Percentiles rank a stretch among this genome's conserved stretches.
Evolutionary conservation across 2,888 invertebrate genomes (phyloP).

Genomic region (Prosopocoilus inquinatus): DNA sequence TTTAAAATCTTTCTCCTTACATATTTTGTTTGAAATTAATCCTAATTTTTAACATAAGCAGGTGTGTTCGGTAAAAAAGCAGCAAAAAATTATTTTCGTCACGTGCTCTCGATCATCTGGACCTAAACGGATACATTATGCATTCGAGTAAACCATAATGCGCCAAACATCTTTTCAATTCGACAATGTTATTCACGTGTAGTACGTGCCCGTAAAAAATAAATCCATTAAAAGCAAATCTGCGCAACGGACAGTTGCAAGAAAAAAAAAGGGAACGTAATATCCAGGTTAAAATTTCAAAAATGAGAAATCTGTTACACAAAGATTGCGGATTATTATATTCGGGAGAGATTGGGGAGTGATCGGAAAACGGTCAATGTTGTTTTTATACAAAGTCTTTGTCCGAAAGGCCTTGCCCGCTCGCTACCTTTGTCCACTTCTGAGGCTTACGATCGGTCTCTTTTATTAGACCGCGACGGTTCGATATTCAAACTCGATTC

Average conservation of each 20-base stretch:
- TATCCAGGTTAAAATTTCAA: background rate
- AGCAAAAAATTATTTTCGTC: background rate
- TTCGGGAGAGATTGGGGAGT: conserved; percentile 41
- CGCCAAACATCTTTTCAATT: background rate
- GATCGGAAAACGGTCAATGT: conserved; percentile 42
- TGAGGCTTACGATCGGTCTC: conserved; percentile 42
- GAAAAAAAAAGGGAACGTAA: background rate
- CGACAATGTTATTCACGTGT: conserved; percentile 10
- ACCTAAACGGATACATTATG: background rate
- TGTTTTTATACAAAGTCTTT: conserved; percentile 36
- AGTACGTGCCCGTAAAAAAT: conserved; percentile 24
- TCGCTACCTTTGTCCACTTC: conserved; percentile 37
- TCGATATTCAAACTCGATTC: conserved; percentile 21
- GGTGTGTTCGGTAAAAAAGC: background rate
- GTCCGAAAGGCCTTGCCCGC: conserved; percentile 27
- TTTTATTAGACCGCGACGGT: conserved; percentile 38
- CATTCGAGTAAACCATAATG: background rate
- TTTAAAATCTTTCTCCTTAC: too few relatives aligned
- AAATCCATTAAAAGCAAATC: conserved; percentile 25
- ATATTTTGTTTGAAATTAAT: too few relatives aligned
- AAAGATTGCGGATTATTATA: conserved; percentile 44
- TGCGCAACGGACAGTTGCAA: conserved; percentile 16
- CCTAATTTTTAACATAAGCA: too few relatives aligned
- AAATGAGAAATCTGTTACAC: conserved; percentile 24
- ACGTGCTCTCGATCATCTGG: background rate